phyloP scores from a whole-genome alignment of 2,113 vertebrate genomes.

The Lutjanus erythropterus region DNA sequence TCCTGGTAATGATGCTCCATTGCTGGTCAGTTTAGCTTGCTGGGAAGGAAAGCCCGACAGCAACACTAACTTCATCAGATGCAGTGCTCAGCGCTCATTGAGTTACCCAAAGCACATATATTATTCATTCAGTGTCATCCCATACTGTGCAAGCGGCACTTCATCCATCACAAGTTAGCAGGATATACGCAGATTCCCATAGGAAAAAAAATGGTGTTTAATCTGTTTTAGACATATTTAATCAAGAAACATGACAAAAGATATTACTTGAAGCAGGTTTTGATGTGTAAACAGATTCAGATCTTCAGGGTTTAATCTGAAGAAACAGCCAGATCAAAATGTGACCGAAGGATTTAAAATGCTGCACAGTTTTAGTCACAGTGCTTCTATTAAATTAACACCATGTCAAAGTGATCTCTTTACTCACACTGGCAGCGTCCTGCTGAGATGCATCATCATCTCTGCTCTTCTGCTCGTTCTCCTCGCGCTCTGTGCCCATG shows the following conservation, averaged over 20 bases:
- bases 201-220: not conserved
- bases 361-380: not conserved
- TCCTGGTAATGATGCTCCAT: slow-evolving; percentile 4
- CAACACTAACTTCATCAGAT: slow-evolving; percentile 57
- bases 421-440: slow-evolving; percentile 82
- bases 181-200: slow-evolving; percentile 43
- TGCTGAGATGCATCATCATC: slow-evolving; percentile 61
- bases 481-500: slow-evolving; percentile 79
- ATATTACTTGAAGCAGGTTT: not conserved
- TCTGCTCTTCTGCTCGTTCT: slow-evolving; percentile 55
- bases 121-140: slow-evolving; percentile 82
- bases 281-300: not conserved
- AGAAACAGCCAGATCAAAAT: not conserved
- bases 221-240: slow-evolving; percentile 20
- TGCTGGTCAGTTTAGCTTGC: slow-evolving; percentile 19
- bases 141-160: slow-evolving; percentile 73
- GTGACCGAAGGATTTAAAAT: not conserved
- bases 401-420: not conserved
- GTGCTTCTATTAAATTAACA: not conserved
- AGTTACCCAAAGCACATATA: slow-evolving; percentile 75
- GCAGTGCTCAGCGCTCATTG: slow-evolving; percentile 60
- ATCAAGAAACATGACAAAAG: slow-evolving; percentile 8
- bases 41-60: slow-evolving; percentile 11
- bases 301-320: not conserved
- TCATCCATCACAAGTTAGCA: slow-evolving; percentile 60